These are phyloP conservation scores for Penaeus monodon DNA, from an alignment of 2,888 invertebrate genomes.

Conservation along the genomic window DNA sequence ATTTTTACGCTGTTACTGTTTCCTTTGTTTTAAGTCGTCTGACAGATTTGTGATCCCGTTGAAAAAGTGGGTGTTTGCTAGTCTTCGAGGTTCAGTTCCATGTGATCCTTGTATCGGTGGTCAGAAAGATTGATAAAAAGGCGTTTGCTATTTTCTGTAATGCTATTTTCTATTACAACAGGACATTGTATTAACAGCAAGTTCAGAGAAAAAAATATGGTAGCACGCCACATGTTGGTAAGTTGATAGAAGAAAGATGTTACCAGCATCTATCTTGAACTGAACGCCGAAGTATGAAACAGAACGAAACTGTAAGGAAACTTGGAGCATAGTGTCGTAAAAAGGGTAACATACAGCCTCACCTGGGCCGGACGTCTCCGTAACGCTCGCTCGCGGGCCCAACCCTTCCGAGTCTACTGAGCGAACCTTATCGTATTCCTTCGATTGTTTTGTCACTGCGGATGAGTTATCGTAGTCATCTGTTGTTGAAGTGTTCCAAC, in stretches of 20 bases:
- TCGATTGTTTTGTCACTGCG: conserved; percentile 51
- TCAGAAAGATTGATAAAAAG: conserved; percentile 19
- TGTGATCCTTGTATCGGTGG: conserved; percentile 10
- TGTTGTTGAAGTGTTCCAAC: conserved; percentile 32
- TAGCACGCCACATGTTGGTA: conserved; percentile 10
- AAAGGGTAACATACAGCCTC: conserved; percentile 53
- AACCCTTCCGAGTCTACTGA: conserved; percentile 17
- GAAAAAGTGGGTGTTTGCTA: conserved; percentile 55
- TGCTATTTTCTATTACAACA: no score
- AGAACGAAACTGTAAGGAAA: conserved; percentile 54
- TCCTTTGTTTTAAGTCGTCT: conserved; percentile 56
- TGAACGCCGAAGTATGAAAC: conserved; percentile 38
- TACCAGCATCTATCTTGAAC: conserved; percentile 6
- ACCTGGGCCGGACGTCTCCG: conserved; percentile 55
- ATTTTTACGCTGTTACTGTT: conserved; percentile 62
- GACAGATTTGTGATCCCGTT: conserved; percentile 58
- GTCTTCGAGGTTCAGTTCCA: conserved; percentile 31
- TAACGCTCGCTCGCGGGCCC: conserved; percentile 47
- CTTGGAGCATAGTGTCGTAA: conserved; percentile 47
- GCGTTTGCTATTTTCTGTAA: background rate
- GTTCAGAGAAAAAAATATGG: conserved; percentile 8
- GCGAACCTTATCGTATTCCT: conserved; percentile 44
- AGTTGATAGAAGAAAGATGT: conserved; percentile 27
- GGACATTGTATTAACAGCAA: background rate
- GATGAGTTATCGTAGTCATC: conserved; percentile 44